These are phyloP conservation scores for Centruroides sculpturatus DNA, from an alignment of 1,140 invertebrate genomes.

Conservation along the genomic window DNA sequence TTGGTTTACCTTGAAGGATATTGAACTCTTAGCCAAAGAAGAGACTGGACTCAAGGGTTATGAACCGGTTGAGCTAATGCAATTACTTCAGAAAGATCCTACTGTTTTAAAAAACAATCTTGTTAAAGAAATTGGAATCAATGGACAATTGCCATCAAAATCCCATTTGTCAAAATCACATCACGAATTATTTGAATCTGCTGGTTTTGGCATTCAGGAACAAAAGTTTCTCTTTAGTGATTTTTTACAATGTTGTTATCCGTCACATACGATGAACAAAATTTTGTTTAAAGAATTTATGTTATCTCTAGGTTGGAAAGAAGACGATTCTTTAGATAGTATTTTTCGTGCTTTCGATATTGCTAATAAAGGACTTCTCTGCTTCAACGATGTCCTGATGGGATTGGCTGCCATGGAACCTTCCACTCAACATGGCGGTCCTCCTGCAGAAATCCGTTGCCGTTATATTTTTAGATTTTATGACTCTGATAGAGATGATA, in stretches of 20 bases:
- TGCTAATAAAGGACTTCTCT: conserved; percentile 25
- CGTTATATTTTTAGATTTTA: conserved; percentile 41
- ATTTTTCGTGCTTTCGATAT: conserved; percentile 32
- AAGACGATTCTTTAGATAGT: not conserved
- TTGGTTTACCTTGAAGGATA: too few species aligned
- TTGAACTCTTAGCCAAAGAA: too few species aligned
- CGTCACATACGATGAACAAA: conserved; percentile 9
- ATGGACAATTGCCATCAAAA: too few species aligned
- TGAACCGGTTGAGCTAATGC: too few species aligned
- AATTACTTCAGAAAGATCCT: too few species aligned
- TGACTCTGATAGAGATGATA: conserved; percentile 31
- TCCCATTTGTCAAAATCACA: too few species aligned
- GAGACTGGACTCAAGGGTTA: too few species aligned
- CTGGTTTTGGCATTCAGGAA: not conserved
- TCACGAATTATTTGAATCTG: not conserved
- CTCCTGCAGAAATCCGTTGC: conserved; percentile 38
- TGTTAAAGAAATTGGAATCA: too few species aligned
- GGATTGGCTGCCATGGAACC: conserved; percentile 40
- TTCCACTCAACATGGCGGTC: conserved; percentile 38
- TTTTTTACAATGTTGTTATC: conserved; percentile 8
- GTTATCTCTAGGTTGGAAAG: conserved; percentile 1
- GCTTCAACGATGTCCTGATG: conserved; percentile 33
- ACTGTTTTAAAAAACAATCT: too few species aligned
- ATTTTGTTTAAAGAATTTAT: conserved; percentile 4
- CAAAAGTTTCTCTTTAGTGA: conserved; percentile 8